Conservation (phyloP, 2,113 vertebrate genomes). For the Carettochelys insculpta region DNA sequence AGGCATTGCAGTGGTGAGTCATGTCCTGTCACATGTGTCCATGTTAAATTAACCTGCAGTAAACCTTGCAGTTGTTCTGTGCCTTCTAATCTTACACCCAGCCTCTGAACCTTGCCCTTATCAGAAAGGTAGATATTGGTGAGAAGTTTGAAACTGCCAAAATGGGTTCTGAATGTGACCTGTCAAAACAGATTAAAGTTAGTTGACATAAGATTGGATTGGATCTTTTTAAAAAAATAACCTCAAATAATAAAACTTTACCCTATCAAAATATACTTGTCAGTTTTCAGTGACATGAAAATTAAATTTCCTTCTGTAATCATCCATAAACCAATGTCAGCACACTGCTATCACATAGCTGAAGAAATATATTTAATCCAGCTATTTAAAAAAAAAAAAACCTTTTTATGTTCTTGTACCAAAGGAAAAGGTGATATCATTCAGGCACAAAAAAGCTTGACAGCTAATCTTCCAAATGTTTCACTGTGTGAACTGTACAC, state of each 20-base stretch:
- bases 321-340: neutral
- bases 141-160: neutral
- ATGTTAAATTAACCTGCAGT: neutral
- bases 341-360: neutral
- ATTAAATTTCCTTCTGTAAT: neutral
- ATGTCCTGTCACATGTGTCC: rapidly evolving
- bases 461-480: neutral
- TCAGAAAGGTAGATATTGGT: neutral
- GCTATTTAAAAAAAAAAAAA: neutral
- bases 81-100: neutral
- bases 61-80: neutral
- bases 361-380: conserved; percentile 1
- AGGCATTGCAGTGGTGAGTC: too few species aligned
- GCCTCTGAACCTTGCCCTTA: neutral
- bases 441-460: neutral
- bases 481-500: neutral
- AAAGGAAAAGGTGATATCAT: neutral
- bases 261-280: rapidly evolving
- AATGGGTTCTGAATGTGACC: neutral
- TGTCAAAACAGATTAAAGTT: neutral
- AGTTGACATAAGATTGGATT: neutral
- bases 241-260: neutral
- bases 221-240: neutral
- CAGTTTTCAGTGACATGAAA: neutral
- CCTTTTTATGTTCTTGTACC: neutral